Evolutionary conservation across 2,113 vertebrate genomes (phyloP), one percentile per base, ranked within the genome.

Genomic region (Perccottus glenii): DNA sequence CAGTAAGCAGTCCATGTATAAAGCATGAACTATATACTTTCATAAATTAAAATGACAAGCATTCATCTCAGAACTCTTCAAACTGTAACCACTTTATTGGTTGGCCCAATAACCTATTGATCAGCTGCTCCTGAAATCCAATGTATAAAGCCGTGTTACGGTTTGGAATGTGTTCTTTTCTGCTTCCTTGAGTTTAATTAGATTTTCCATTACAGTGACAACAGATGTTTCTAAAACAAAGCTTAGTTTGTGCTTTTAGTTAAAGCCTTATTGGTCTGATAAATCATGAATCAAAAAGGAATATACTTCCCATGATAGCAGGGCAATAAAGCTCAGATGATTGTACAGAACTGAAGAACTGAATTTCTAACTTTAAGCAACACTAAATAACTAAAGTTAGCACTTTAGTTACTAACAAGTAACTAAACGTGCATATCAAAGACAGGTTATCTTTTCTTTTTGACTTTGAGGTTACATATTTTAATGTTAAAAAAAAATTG

Each of bases 11-110:
- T 15, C 7, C 35, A 38, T 57, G 36, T 14, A 58, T 42, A 42
- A 19, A 27, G n/a, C 38, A 43, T 27, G 42, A 43, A 40, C 7
- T 50, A 15, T 3, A 16, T 11, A n/a, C 52, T 43, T 40, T 58
- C 36, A 19, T 1, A n/a, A 55, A 40, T 58, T 19, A 58, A 58
- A 43, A 50, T n/a, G 16, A 42, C 36, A 43, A 38, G 33, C 32
- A 36, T 36, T 36, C 56, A 58, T 43, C 56, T 16, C 15, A 15
- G 6, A n/a, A 42, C 56, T 43, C 56, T 14, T 58, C 55, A 58
- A 58, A 55, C 40, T 43, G 15, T 6, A 58, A 43, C 16, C 14
- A 19, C n/a, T 11, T 14, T 6, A 19, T 19, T 14, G 15, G 7
- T 15, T 12, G 38, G 42, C n/a, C 14, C 36, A 42, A 58, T 12